These are phyloP conservation scores for Pangasianodon gigas DNA, from an alignment of 2,113 vertebrate genomes.

Conservation along the genomic window DNA sequence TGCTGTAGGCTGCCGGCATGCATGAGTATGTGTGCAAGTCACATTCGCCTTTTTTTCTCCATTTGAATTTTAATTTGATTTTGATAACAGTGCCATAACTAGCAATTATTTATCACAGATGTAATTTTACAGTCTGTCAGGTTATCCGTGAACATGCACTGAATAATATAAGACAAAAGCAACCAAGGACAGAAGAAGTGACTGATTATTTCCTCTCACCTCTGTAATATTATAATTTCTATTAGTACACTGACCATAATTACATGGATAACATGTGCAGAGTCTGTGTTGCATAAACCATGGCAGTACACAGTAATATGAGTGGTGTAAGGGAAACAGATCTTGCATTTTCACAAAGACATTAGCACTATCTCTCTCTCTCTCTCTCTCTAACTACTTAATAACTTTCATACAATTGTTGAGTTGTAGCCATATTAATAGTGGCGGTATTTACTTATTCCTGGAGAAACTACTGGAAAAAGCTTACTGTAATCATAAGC, in stretches of 20 bases:
- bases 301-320: neutral
- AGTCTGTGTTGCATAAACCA: conserved; percentile 23
- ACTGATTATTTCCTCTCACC: conserved; percentile 28
- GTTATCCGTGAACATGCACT: conserved; percentile 44
- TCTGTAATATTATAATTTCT: conserved; percentile 14
- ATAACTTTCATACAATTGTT: neutral
- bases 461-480: neutral
- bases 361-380: neutral
- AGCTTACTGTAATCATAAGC: neutral
- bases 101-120: conserved; percentile 54
- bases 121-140: conserved; percentile 51
- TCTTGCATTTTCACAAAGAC: neutral
- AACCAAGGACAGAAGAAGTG: conserved; percentile 41
- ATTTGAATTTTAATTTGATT: conserved; percentile 50
- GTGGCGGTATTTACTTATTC: neutral
- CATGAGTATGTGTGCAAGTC: conserved; percentile 7
- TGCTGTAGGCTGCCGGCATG: conserved; percentile 28
- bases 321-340: neutral
- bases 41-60: conserved; percentile 20
- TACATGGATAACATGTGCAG: conserved; percentile 27
- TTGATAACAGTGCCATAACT: conserved; percentile 50
- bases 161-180: conserved; percentile 42
- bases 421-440: neutral
- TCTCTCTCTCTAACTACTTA: neutral
- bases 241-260: conserved; percentile 28